phyloP scores from a whole-genome alignment of 2,113 vertebrate genomes.

The Sialia sialis region DNA sequence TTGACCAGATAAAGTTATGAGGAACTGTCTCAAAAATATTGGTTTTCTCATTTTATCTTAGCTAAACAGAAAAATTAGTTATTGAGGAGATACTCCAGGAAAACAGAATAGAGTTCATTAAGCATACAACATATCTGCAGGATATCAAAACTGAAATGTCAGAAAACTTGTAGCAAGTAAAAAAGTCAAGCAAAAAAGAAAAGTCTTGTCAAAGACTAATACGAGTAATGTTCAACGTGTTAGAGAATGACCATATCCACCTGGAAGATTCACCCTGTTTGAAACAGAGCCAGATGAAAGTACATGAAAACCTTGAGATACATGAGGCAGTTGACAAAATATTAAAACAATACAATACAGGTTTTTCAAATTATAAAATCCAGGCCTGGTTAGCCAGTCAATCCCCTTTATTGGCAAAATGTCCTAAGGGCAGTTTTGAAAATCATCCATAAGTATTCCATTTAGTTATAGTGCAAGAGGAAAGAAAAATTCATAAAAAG shows the following conservation, averaged over 20 bases:
- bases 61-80: neutral
- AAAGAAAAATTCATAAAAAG: neutral
- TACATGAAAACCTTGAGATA: neutral
- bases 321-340: neutral
- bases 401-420: conserved; percentile 9
- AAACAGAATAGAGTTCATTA: neutral
- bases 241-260: neutral
- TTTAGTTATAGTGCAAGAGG: neutral
- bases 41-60: neutral
- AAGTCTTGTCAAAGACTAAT: neutral
- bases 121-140: neutral
- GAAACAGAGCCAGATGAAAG: conserved; percentile 6
- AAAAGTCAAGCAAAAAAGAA: neutral
- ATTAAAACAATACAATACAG: neutral
- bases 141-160: neutral
- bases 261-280: neutral
- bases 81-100: neutral
- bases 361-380: conserved; percentile 38
- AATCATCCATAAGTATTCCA: neutral
- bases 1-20: neutral
- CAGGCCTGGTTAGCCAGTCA: neutral
- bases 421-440: neutral
- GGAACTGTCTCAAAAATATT: neutral
- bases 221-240: neutral
- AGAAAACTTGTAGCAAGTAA: neutral